These are phyloP conservation scores for Lycia hirtaria DNA, from an alignment of 2,888 invertebrate species.

Conservation along the genomic window DNA sequence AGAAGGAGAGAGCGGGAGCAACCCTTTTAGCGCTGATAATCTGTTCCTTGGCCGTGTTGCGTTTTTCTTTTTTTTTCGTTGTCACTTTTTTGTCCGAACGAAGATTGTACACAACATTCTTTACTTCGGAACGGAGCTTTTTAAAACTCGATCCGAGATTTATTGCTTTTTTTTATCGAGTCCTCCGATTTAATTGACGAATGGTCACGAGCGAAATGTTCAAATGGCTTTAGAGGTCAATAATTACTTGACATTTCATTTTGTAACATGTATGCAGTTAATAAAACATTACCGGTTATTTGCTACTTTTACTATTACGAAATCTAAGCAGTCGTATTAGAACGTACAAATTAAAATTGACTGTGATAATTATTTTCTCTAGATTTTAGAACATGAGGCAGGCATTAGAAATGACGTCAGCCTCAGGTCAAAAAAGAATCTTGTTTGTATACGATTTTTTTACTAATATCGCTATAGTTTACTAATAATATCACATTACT, in stretches of 20 bases:
- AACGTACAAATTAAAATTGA: conserved; percentile 15
- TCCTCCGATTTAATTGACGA: conserved; percentile 81
- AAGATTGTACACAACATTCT: conserved; percentile 85
- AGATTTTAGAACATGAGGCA: background rate
- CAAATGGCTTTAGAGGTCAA: conserved; percentile 69
- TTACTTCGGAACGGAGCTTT: conserved; percentile 85
- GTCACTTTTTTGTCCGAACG: conserved; percentile 84
- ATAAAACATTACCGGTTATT: conserved; percentile 18
- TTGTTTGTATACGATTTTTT: background rate
- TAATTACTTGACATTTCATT: conserved; percentile 60
- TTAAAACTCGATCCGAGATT: conserved; percentile 76
- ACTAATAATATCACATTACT: background rate
- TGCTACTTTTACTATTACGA: conserved; percentile 26
- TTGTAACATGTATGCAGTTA: conserved; percentile 36
- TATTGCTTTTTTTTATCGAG: conserved; percentile 81
- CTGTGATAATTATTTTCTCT: background rate
- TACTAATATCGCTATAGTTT: background rate
- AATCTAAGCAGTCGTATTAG: conserved; percentile 17
- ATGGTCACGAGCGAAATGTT: conserved; percentile 75
- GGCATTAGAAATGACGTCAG: no score
- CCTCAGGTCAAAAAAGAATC: background rate
- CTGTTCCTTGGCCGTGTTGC: conserved; percentile 83
- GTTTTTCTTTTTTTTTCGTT: conserved; percentile 80
- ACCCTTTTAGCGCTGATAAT: conserved; percentile 86
- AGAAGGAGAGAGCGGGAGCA: conserved; percentile 83